phyloP scores from a whole-genome alignment of 2,113 vertebrate genomes.

The Clarias batrachus region DNA sequence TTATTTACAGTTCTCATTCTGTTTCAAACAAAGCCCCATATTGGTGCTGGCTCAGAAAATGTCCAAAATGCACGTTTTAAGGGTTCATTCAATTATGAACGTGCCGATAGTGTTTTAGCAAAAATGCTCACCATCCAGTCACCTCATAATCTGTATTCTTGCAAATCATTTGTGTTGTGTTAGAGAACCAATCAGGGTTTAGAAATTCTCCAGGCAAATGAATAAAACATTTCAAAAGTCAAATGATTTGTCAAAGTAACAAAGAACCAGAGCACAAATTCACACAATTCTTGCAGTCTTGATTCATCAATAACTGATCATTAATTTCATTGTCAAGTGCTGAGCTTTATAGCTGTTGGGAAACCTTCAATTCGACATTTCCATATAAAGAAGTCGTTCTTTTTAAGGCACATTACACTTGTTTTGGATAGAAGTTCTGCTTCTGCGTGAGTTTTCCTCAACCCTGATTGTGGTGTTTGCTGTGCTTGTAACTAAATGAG shows the following conservation, averaged over 20 bases:
- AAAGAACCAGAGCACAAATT: neutral
- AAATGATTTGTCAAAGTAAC: neutral
- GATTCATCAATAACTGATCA: neutral
- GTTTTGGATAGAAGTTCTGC: neutral
- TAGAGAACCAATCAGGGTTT: conserved; percentile 33
- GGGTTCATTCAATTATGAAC: neutral
- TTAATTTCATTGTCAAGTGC: neutral
- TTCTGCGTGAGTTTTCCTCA: neutral
- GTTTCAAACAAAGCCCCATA: neutral
- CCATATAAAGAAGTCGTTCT: neutral
- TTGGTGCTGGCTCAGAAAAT: neutral
- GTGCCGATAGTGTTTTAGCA: neutral
- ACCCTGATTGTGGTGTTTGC: conserved; percentile 33
- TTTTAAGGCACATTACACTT: neutral
- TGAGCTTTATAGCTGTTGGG: neutral
- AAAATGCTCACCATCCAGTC: conserved; percentile 20
- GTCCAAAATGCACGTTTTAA: neutral
- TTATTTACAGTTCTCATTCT: neutral
- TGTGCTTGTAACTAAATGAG: conserved; percentile 31
- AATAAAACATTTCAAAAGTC: neutral
- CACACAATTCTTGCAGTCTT: neutral
- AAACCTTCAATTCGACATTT: neutral
- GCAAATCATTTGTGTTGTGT: conserved; percentile 18
- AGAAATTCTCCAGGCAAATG: neutral
- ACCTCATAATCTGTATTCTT: conserved; percentile 33